Conservation (phyloP, 2,113 vertebrate genomes). For the Cyanoramphus novaezelandiae region DNA sequence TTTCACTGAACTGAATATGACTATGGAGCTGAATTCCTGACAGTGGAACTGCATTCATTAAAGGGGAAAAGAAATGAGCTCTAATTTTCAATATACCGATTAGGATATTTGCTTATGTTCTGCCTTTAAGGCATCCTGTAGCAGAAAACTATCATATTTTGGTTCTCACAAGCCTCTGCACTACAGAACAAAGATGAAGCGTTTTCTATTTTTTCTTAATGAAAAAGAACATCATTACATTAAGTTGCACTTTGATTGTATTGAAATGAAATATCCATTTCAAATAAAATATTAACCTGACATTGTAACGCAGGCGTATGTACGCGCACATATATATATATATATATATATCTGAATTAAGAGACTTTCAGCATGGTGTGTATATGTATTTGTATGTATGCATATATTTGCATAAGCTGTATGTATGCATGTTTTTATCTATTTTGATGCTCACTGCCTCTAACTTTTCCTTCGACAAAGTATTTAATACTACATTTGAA, state of each 20-base stretch:
- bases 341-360: neutral
- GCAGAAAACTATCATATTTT: neutral
- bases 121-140: conserved; percentile 26
- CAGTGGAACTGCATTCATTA: neutral
- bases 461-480: fast-evolving
- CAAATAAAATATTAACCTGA: neutral
- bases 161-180: neutral
- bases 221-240: neutral
- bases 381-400: neutral
- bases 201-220: neutral
- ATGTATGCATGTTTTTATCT: neutral
- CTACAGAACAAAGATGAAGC: neutral
- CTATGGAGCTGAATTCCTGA: neutral
- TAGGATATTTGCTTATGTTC: conserved; percentile 36
- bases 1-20: neutral
- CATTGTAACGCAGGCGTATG: fast-evolving
- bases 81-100: conserved; percentile 45
- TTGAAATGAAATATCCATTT: neutral
- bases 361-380: neutral
- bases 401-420: neutral
- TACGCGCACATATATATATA: fast-evolving
- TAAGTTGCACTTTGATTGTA: neutral
- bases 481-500: neutral
- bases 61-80: neutral
- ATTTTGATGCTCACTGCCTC: neutral